Base-by-base conservation (phyloP, 2,797 vertebrate species). In the Chanos chanos region DNA sequence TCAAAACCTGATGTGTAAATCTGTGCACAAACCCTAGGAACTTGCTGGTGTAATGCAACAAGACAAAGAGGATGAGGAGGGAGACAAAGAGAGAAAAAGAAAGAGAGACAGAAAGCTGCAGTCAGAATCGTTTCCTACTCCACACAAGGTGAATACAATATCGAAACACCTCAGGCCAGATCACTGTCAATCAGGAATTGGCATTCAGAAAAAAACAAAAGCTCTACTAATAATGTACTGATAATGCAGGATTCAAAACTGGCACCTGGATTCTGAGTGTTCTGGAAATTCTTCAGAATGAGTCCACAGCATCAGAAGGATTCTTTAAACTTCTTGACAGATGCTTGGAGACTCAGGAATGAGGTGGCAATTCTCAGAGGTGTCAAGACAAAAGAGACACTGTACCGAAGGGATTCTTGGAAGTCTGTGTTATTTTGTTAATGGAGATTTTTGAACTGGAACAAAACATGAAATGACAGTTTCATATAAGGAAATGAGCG, bases 191-290 rank as follows among this genome's bases (percentile, higher is more conserved):
- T 75, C 68, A 58, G 70, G 58, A 73, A 69, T 62, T 55, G 0
- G 61, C 73, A 62, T 81, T 77, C 72, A 70, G 66, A 63, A 75
- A 79, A 70, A 68, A 55, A 43, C 40, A 57, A 54, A 61, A 47
- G 13, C 70, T 70, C 24, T 53, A 53, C 54, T 45, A 59, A 39
- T 3, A 5, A 56, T 53, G 36, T 61, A 61, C 55, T 44, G 2
- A 7, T 5, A 30, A 39, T 53, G 40, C 21, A 54, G 15, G 51
- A 58, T 68, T 40, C 63, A 33, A 60, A 57, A 61, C 48, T 39
- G 10, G 19, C 48, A 18, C 8, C 27, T 18, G 18, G 37, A 72
- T 66, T 39, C 49, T 48, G 45, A 54, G 40, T 47, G 31, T 59
- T 10, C 25, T 55, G 37, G 48, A 45, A 44, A 44, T 53, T 49